Conservation (phyloP, 2,888 invertebrate species). For the Griposia aprilina region DNA sequence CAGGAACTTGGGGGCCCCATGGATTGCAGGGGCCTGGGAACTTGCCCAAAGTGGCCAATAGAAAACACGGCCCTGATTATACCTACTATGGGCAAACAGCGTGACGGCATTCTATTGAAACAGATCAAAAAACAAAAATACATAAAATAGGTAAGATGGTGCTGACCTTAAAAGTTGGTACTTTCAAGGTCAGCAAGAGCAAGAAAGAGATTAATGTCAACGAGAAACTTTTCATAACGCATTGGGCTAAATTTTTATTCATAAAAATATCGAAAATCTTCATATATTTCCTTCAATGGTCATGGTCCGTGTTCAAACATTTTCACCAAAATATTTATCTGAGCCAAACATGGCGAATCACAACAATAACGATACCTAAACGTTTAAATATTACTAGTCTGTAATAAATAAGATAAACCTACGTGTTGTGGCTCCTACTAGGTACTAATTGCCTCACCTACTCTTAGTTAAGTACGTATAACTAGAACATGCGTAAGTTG, state of each 20-base stretch:
- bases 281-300: slow-evolving; percentile 40
- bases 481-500: slow-evolving; percentile 60
- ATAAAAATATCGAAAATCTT: slow-evolving; percentile 53
- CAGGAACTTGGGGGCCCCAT: neutral
- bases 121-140: slow-evolving; percentile 13
- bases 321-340: slow-evolving; percentile 38
- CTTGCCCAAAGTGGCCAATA: neutral
- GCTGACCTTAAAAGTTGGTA: neutral
- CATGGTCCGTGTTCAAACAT: slow-evolving; percentile 38
- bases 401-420: slow-evolving; percentile 39
- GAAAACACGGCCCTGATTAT: neutral
- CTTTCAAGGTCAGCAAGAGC: slow-evolving; percentile 7
- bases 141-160: slow-evolving; percentile 8
- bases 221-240: neutral
- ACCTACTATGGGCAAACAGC: neutral
- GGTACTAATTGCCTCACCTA: slow-evolving; percentile 47
- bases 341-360: slow-evolving; percentile 54
- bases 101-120: neutral
- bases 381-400: slow-evolving; percentile 32
- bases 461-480: slow-evolving; percentile 38
- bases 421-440: slow-evolving; percentile 43
- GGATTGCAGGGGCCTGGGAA: neutral
- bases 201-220: slow-evolving; percentile 23
- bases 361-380: slow-evolving; percentile 42
- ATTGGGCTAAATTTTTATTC: slow-evolving; percentile 32